Percentiles rank a stretch among this genome's conserved stretches.
These are phyloP conservation scores for Acanthis flammea DNA, from an alignment of 2,797 vertebrate species.

Conservation along the genomic window DNA sequence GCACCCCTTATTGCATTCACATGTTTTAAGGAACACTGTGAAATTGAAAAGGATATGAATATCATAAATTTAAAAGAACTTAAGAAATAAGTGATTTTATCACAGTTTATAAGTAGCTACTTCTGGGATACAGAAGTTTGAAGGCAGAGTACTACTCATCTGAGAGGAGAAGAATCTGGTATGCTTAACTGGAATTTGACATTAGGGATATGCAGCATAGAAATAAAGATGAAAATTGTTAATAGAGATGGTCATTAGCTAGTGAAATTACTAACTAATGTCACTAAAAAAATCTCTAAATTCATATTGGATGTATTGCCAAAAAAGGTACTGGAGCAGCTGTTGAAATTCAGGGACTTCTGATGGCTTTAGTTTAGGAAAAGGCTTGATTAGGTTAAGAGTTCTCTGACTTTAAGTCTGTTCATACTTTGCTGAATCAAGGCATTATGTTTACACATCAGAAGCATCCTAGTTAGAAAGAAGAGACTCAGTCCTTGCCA, in stretches of 20 bases:
- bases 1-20: background rate
- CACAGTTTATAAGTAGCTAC: background rate
- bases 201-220: background rate
- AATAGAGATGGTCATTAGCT: background rate
- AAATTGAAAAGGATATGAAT: background rate
- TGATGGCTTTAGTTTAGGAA: background rate
- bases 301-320: background rate
- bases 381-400: background rate
- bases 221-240: background rate
- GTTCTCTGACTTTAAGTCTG: background rate
- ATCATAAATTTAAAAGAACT: background rate
- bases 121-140: background rate
- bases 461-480: background rate
- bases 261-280: background rate
- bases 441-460: background rate
- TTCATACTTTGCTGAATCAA: background rate
- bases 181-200: background rate
- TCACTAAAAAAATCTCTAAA: background rate
- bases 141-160: background rate
- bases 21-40: background rate
- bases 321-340: background rate
- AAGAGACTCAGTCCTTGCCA: background rate
- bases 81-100: background rate
- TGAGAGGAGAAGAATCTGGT: background rate
- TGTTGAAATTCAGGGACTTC: background rate